Percentiles rank a stretch among this genome's conserved stretches.
Evolutionary conservation across 2,888 invertebrate species (phyloP).

Genomic region (Idaea biselata): DNA sequence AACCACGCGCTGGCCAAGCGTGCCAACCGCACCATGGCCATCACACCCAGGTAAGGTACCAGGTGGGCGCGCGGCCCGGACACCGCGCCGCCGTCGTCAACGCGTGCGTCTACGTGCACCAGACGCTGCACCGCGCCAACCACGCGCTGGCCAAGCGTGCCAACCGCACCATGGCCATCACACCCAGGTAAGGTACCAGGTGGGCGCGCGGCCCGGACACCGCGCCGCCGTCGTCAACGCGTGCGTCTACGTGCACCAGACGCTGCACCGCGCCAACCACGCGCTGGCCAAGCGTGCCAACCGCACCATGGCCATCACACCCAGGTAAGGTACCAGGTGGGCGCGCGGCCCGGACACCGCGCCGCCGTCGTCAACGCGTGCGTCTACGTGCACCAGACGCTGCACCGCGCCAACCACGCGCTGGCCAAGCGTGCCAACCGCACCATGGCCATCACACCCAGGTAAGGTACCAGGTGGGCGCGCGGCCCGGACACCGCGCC

Average conservation of each 20-base stretch:
- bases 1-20: conserved; percentile 94
- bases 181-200: conserved; percentile 88
- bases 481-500: too few relatives aligned
- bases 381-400: conserved; percentile 99
- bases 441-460: conserved; percentile 98
- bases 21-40: conserved; percentile 97
- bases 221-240: conserved; percentile 99
- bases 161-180: conserved; percentile 97
- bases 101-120: conserved; percentile 99
- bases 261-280: conserved; percentile 96
- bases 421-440: conserved; percentile 95
- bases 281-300: conserved; percentile 95
- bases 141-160: conserved; percentile 94
- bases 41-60: conserved; percentile 91
- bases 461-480: too few relatives aligned
- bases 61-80: conserved; percentile 86
- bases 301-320: conserved; percentile 98
- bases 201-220: conserved; percentile 89
- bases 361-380: conserved; percentile 99
- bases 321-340: conserved; percentile 86
- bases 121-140: conserved; percentile 97
- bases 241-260: conserved; percentile 99
- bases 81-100: conserved; percentile 99
- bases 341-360: conserved; percentile 89
- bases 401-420: conserved; percentile 96